Base-by-base conservation (phyloP, 35 echinoderm and acorn worm genomes). In the Diadema setosum region DNA sequence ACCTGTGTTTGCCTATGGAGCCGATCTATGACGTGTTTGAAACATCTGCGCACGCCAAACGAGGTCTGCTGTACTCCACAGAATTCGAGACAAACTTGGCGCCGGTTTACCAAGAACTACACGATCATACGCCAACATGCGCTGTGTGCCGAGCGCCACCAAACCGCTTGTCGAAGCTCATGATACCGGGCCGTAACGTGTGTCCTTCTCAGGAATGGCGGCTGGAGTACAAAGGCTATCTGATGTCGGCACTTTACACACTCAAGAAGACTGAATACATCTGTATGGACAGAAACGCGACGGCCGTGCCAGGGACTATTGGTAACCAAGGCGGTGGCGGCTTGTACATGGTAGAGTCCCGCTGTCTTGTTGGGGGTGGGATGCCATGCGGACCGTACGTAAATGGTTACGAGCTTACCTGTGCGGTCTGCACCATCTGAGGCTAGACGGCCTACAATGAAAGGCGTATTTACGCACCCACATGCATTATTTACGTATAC, bases 191-290 rank as follows among this genome's bases (percentile, higher is more conserved):
- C 8, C 26, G 90, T 6, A 93, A 93, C 43, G 44, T 61, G 8
- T 93, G 90, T 67, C 90, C 90, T 21, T 39, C 27, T 25, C 5
- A 70, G 29, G 20, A 40, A 3, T 93, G 90, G 90, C 87, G 84
- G 1, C 42, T 42, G 33, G 84, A 93, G 65, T 93, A 93, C 57
- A 42, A 12, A 2, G 90, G 90, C 20, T 81, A 87, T 25, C 50
- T 92, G 18, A 64, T 86, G 46, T 42, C 90, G 17, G 35, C 48
- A 5, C 25, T 39, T 18, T 24, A 84, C 59, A 39, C 42, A 3
- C 80, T 83, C 52, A 78, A 37, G 11, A 15, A 45, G 11, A 52
- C 82, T 29, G 81, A 91, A 31, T 91, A 20, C 29, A 56, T 91
- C 31, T 91, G 89, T 27, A 49, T 91, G 81, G 85, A 87, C 39